Percentiles rank a stretch among this genome's conserved stretches.
Conservation (phyloP, 2,113 vertebrate species). For the Apodemus speciosus region DNA sequence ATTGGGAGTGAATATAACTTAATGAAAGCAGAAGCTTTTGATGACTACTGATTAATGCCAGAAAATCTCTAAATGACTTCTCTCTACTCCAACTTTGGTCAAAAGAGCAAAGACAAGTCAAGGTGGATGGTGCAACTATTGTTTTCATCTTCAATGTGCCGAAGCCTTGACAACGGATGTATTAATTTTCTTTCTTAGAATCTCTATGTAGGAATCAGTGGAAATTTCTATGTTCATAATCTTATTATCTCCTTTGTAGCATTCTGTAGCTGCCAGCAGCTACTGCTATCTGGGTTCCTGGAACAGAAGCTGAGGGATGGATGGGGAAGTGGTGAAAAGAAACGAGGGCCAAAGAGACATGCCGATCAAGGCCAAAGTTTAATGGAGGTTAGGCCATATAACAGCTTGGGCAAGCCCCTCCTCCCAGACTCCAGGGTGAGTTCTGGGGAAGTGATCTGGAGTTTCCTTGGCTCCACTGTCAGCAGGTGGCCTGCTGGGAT, state of each 20-base stretch:
- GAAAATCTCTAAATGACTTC: slow-evolving; percentile 6
- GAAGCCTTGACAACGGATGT: background rate
- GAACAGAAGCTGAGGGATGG: no score
- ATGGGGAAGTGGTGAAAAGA: no score
- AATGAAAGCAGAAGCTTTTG: slow-evolving; percentile 29
- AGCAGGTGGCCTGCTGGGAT: no score
- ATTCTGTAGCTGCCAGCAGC: no score
- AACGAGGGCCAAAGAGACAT: no score
- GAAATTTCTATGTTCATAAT: background rate
- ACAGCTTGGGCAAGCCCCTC: no score
- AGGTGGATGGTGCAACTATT: background rate
- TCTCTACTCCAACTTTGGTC: slow-evolving; percentile 4
- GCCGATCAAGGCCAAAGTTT: no score
- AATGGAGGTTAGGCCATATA: no score
- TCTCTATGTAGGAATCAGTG: background rate
- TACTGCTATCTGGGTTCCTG: no score
- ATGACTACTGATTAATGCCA: background rate
- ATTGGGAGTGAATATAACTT: slow-evolving; percentile 8
- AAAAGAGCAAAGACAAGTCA: slow-evolving; percentile 34
- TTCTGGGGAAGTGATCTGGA: no score
- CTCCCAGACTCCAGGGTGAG: no score
- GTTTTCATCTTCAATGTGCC: slow-evolving; percentile 34
- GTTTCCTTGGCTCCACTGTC: no score
- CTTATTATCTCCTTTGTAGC: background rate
- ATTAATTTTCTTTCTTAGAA: slow-evolving; percentile 26